phyloP scores from a whole-genome alignment of 2,797 vertebrate genomes.

The Urosaurus nigricauda region DNA sequence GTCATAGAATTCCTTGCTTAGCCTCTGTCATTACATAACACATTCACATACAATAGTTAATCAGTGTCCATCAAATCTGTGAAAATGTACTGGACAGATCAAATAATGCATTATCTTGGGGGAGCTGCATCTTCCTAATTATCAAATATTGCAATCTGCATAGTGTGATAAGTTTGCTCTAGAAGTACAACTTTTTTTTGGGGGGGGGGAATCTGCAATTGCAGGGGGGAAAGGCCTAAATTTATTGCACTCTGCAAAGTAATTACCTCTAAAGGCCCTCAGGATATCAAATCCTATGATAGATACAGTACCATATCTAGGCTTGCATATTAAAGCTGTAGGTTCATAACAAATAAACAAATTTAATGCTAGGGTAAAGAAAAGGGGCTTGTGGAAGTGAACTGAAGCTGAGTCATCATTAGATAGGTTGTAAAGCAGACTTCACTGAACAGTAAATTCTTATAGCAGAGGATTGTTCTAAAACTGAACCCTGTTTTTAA shows the following conservation, averaged over 20 bases:
- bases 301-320: neutral
- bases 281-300: neutral
- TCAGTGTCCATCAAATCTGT: neutral
- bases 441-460: neutral
- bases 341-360: neutral
- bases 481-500: neutral
- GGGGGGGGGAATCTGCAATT: neutral
- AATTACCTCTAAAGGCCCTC: neutral
- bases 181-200: neutral
- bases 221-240: neutral
- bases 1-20: neutral
- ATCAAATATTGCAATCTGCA: neutral
- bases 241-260: neutral
- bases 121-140: neutral
- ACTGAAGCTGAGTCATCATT: too few relatives aligned
- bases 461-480: neutral
- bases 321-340: neutral
- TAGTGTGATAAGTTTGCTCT: neutral
- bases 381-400: too few relatives aligned
- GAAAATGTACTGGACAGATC: neutral
- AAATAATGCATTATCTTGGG: neutral
- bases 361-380: neutral
- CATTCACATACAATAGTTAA: neutral
- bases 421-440: too few relatives aligned
- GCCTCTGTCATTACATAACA: neutral